Percentiles rank a stretch among this genome's conserved stretches.
These are phyloP conservation scores for Melieria omissa DNA, from an alignment of 2,888 invertebrate species.

Conservation along the genomic window DNA sequence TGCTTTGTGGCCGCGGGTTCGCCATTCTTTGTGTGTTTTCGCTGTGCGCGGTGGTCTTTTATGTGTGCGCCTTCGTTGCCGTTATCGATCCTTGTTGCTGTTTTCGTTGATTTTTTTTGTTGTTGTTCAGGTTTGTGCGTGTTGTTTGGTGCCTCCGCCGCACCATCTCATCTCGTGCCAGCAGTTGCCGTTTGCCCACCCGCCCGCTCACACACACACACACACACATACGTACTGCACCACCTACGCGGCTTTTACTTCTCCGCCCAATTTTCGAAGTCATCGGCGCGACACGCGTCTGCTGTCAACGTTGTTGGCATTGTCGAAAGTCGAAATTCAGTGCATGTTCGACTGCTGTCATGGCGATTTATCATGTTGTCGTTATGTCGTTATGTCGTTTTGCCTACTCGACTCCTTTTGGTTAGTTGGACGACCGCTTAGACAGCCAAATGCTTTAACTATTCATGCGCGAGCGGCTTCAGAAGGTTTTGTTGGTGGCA, in stretches of 20 bases:
- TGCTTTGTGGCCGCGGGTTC: not conserved
- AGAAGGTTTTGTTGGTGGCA: no score
- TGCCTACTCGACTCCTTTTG: not conserved
- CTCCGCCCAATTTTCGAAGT: not conserved
- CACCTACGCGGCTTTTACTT: not conserved
- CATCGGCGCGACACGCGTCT: not conserved
- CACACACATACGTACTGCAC: not conserved
- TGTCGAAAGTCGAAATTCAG: not conserved
- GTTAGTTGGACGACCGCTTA: no score
- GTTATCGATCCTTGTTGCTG: constrained; percentile 17
- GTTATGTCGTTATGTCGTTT: not conserved
- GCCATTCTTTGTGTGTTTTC: not conserved
- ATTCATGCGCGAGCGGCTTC: no score
- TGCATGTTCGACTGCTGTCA: not conserved
- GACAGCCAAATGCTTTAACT: no score
- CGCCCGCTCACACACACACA: not conserved
- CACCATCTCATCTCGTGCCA: no score
- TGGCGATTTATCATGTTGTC: not conserved
- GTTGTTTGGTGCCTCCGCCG: not conserved
- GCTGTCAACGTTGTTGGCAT: not conserved
- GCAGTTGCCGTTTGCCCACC: no score
- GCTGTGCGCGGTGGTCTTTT: not conserved
- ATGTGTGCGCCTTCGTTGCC: constrained; percentile 1
- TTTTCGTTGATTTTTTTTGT: not conserved
- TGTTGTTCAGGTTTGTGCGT: not conserved